These are phyloP conservation scores for Meloidogyne hapla DNA, from an alignment of 1,140 invertebrate genomes.

Conservation along the genomic window DNA sequence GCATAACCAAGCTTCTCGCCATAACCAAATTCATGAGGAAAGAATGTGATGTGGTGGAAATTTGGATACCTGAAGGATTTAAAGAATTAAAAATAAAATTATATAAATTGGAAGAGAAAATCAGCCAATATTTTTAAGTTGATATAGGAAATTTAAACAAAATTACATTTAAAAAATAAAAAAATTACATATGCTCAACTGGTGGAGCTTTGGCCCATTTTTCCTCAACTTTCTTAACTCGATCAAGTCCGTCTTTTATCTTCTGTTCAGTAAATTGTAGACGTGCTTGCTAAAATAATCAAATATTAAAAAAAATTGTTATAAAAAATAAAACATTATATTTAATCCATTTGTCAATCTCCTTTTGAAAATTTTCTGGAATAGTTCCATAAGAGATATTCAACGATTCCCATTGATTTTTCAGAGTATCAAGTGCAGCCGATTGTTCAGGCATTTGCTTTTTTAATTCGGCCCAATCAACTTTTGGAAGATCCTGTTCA, in stretches of 20 bases:
- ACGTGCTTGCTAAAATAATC: conserved; percentile 49
- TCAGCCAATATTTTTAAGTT: too few relatives aligned
- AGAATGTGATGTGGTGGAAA: background rate
- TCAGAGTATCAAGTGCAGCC: conserved; percentile 55
- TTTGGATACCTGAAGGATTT: background rate
- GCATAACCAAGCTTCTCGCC: background rate
- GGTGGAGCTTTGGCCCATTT: conserved; percentile 63
- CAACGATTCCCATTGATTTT: conserved; percentile 63
- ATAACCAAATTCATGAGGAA: background rate
- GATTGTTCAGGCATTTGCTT: conserved; percentile 60
- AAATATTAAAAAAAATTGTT: background rate
- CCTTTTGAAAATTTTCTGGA: conserved; percentile 50
- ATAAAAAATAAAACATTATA: conserved; percentile 46
- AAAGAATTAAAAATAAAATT: too few relatives aligned
- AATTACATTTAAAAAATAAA: too few relatives aligned
- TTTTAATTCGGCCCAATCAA: conserved; percentile 62
- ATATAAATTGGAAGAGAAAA: too few relatives aligned
- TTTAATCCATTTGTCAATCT: conserved; percentile 58
- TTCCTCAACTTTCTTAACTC: conserved; percentile 63
- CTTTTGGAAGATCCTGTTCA: conserved; percentile 59
- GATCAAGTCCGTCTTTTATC: conserved; percentile 55
- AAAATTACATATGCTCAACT: conserved; percentile 53
- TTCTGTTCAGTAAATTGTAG: conserved; percentile 56
- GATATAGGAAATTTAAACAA: too few relatives aligned
- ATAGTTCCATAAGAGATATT: conserved; percentile 59